These are phyloP conservation scores for Anoura caudifer DNA, from an alignment of 2,113 vertebrate genomes.

Conservation along the genomic window DNA sequence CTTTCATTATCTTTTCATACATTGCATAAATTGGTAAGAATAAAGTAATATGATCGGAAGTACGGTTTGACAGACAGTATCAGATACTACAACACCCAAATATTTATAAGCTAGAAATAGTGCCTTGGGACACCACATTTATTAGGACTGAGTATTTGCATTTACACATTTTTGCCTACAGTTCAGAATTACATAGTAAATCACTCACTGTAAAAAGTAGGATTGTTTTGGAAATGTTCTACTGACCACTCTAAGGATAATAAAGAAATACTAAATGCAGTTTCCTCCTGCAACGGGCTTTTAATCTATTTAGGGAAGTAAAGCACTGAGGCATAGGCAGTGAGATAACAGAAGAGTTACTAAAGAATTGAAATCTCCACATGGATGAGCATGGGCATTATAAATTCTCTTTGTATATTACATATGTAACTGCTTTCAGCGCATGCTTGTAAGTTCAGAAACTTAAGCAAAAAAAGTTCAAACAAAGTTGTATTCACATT, in stretches of 20 bases:
- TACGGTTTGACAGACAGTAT: slow-evolving; percentile 8
- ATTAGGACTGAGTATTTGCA: slow-evolving; percentile 31
- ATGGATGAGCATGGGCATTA: neutral
- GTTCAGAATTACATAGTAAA: slow-evolving; percentile 50
- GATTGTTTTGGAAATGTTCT: slow-evolving; percentile 26
- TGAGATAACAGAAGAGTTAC: neutral
- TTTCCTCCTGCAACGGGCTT: neutral
- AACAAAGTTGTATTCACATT: neutral
- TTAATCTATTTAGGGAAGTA: neutral
- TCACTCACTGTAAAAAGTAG: neutral
- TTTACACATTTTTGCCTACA: slow-evolving; percentile 44
- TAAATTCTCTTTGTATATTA: neutral
- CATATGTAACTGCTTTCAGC: neutral
- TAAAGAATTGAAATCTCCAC: slow-evolving; percentile 32
- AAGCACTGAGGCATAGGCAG: neutral
- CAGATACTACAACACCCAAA: slow-evolving; percentile 44
- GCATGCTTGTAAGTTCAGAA: neutral
- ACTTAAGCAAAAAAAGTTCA: neutral
- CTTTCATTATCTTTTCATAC: slow-evolving; percentile 43
- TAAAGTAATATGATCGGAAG: slow-evolving; percentile 27
- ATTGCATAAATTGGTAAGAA: slow-evolving; percentile 23
- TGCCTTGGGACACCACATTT: slow-evolving; percentile 28
- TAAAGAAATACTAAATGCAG: slow-evolving; percentile 10
- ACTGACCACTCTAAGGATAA: neutral
- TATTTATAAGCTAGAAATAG: slow-evolving; percentile 37